Evolutionary conservation across 2,797 vertebrate genomes (phyloP).

Genomic region (Xiphorhynchus erythropygius): DNA sequence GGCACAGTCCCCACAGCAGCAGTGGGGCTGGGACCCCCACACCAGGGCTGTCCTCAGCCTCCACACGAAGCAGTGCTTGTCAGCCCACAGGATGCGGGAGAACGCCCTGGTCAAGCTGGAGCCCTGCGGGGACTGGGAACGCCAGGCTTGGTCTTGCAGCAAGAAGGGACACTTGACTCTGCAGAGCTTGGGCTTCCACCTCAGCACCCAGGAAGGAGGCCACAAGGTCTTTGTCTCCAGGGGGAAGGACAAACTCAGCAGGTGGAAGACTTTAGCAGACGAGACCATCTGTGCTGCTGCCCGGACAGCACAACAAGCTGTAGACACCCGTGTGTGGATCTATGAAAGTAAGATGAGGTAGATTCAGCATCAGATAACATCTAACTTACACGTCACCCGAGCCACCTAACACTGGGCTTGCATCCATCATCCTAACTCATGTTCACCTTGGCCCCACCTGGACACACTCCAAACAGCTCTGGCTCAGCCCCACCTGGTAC

Average conservation of each 20-base stretch:
- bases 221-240: slow-evolving; percentile 81
- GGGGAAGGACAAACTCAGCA: slow-evolving; percentile 83
- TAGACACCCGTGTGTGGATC: background rate
- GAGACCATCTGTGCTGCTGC: slow-evolving; percentile 78
- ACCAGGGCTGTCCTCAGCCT: slow-evolving; percentile 72
- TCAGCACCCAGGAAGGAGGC: slow-evolving; percentile 76
- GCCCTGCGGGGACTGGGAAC: slow-evolving; percentile 70
- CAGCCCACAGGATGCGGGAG: slow-evolving; percentile 57
- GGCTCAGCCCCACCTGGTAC: background rate
- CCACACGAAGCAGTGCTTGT: slow-evolving; percentile 79
- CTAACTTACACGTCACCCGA: background rate
- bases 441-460: background rate
- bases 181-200: slow-evolving; percentile 77
- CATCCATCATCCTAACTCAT: background rate
- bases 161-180: slow-evolving; percentile 84
- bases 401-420: background rate
- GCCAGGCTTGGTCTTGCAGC: slow-evolving; percentile 84
- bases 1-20: slow-evolving; percentile 67
- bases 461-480: background rate
- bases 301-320: background rate
- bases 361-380: background rate
- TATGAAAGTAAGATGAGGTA: slow-evolving; percentile 55
- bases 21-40: slow-evolving; percentile 79
- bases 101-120: slow-evolving; percentile 74
- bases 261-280: slow-evolving; percentile 81